These are phyloP conservation scores for Naja naja DNA, from an alignment of 2,113 vertebrate genomes.

Conservation along the genomic window DNA sequence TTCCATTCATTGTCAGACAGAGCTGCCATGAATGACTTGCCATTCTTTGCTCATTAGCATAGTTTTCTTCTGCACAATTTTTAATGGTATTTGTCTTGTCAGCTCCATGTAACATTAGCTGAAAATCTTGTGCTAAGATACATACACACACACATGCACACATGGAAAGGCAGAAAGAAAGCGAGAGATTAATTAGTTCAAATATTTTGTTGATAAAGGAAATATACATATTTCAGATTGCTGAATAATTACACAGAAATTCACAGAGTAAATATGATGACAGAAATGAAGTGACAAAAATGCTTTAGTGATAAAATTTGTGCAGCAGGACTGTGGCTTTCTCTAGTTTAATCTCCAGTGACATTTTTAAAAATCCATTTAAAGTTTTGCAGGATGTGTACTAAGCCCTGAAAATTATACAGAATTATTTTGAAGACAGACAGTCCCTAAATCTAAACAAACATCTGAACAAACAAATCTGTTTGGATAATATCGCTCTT, in stretches of 20 bases:
- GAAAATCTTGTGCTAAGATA: constrained; percentile 50
- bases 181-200: constrained; percentile 62
- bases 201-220: constrained; percentile 67
- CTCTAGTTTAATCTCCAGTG: background rate
- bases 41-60: constrained; percentile 63
- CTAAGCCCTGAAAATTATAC: background rate
- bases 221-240: constrained; percentile 62
- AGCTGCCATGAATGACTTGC: constrained; percentile 51
- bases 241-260: constrained; percentile 58
- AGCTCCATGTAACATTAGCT: constrained; percentile 61
- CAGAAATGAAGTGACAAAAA: constrained; percentile 27
- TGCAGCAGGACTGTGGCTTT: background rate
- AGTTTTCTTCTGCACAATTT: constrained; percentile 65
- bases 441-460: background rate
- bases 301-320: background rate
- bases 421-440: background rate
- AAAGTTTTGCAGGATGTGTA: background rate
- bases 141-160: background rate
- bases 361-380: constrained; percentile 11
- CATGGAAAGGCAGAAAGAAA: constrained; percentile 1
- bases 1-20: constrained; percentile 58
- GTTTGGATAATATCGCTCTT: background rate
- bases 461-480: background rate
- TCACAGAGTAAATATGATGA: constrained; percentile 44
- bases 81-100: constrained; percentile 72